Conservation (phyloP, 2,113 vertebrate genomes). For the Saiga tatarica region DNA sequence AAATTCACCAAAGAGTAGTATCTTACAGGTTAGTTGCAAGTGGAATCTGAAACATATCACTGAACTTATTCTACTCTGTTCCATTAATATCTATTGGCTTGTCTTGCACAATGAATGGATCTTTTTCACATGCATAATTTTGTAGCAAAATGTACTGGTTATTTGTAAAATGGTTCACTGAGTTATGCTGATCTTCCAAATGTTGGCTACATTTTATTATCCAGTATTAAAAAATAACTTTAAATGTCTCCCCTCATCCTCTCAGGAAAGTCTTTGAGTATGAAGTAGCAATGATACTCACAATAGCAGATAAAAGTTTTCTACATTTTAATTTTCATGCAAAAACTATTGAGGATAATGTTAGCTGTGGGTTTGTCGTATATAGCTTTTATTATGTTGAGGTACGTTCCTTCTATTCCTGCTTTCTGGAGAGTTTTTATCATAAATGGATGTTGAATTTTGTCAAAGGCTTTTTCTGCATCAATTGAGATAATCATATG, state of each 20-base stretch:
- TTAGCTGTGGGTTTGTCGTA: too few relatives aligned
- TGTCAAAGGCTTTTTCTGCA: too few relatives aligned
- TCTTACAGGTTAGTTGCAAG: not conserved
- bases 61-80: not conserved
- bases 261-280: not conserved
- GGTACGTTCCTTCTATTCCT: too few relatives aligned
- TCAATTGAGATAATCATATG: too few relatives aligned
- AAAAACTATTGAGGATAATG: not conserved
- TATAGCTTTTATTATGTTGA: too few relatives aligned
- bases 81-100: not conserved
- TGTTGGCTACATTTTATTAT: not conserved
- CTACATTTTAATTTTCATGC: conserved; percentile 13
- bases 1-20: not conserved
- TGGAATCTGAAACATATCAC: not conserved
- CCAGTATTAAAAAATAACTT: not conserved
- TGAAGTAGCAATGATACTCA: not conserved
- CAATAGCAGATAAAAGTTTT: not conserved
- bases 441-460: too few relatives aligned
- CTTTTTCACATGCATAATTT: not conserved
- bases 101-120: not conserved
- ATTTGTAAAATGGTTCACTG: not conserved
- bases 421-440: too few relatives aligned
- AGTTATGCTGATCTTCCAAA: not conserved
- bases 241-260: not conserved
- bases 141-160: not conserved